Conservation (phyloP, 2,113 vertebrate genomes). For the Microcebus lehilahytsara region DNA sequence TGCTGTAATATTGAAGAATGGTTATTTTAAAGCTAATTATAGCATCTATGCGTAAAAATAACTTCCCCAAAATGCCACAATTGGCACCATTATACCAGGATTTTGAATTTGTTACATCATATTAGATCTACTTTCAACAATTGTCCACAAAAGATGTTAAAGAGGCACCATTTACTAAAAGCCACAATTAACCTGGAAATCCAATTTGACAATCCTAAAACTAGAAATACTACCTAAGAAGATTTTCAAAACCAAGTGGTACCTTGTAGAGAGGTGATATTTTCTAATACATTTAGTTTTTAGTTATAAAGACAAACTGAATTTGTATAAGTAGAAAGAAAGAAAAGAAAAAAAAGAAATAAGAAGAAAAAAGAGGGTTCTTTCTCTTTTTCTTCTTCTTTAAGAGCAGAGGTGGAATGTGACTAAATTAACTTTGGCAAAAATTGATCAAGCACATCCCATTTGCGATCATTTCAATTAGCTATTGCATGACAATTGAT, state of each 20-base stretch:
- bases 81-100: background rate
- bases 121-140: background rate
- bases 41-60: background rate
- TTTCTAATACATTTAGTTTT: background rate
- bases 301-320: background rate
- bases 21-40: background rate
- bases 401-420: background rate
- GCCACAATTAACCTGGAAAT: background rate
- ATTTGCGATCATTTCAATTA: background rate
- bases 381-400: background rate
- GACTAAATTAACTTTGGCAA: background rate
- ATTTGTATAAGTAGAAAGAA: background rate
- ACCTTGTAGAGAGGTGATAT: background rate
- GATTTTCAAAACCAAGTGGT: background rate
- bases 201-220: background rate
- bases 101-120: background rate
- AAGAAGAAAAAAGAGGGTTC: too few species aligned
- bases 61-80: background rate
- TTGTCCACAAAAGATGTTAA: background rate
- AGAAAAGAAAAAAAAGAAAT: too few species aligned
- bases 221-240: background rate
- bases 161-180: background rate
- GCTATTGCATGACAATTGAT: background rate
- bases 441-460: background rate
- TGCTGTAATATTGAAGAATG: background rate